phyloP scores from a whole-genome alignment of 2,113 vertebrate species.

The Phycodurus eques region DNA sequence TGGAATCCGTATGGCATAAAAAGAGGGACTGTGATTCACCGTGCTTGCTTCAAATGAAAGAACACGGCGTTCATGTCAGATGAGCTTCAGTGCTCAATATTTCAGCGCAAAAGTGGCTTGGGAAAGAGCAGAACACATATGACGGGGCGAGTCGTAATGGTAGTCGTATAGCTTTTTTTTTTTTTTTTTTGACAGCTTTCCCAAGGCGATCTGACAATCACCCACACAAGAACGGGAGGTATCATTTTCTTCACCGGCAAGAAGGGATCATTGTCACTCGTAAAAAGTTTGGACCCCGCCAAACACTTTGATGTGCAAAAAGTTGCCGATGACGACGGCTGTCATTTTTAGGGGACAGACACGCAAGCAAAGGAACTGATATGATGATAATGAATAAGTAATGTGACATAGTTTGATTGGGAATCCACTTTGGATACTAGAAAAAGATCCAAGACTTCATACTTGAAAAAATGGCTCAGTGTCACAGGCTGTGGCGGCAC shows the following conservation, averaged over 20 bases:
- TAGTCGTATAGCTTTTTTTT: neutral
- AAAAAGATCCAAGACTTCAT: no score
- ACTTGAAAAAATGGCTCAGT: no score
- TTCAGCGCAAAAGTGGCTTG: neutral
- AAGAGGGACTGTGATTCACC: neutral
- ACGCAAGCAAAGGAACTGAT: neutral
- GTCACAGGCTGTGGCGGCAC: no score
- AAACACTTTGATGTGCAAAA: neutral
- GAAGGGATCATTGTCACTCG: neutral
- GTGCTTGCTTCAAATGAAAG: neutral
- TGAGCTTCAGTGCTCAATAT: neutral
- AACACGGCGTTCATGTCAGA: neutral
- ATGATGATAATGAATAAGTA: neutral
- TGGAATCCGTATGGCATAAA: neutral
- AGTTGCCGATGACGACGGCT: neutral
- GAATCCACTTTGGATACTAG: neutral
- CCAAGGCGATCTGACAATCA: neutral
- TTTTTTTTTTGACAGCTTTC: neutral
- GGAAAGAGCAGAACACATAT: neutral
- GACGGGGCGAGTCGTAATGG: neutral
- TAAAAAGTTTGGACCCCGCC: neutral
- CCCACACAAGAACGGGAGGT: neutral
- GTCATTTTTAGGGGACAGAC: neutral
- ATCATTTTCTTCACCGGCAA: neutral
- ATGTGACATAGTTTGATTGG: neutral